Conservation (phyloP, 2,888 invertebrate species). For the Synanthedon formicaeformis region DNA sequence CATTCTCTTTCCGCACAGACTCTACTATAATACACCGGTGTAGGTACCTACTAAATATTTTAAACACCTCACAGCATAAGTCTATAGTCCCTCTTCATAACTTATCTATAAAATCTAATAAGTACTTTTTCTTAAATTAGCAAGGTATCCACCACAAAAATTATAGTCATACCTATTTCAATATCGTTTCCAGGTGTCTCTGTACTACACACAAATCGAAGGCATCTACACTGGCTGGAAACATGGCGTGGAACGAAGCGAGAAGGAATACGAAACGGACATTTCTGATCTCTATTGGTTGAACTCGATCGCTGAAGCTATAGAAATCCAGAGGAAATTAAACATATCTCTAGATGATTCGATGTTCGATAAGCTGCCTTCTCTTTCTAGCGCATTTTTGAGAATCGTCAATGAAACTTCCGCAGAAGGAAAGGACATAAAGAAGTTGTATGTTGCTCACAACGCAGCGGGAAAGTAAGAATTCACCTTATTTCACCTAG, state of each 20-base stretch:
- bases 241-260: conserved; percentile 75
- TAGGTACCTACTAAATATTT: neutral
- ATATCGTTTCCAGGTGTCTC: conserved; percentile 67
- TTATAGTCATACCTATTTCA: neutral
- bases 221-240: conserved; percentile 83
- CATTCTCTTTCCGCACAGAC: no score
- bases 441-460: conserved; percentile 80
- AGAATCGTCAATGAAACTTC: conserved; percentile 66
- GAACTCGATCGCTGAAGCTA: conserved; percentile 81
- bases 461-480: conserved; percentile 79
- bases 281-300: conserved; percentile 78
- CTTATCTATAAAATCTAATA: no score
- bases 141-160: no score
- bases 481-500: neutral
- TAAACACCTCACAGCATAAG: no score
- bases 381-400: conserved; percentile 73
- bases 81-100: no score
- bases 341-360: conserved; percentile 49
- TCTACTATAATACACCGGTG: no score
- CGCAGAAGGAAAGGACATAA: conserved; percentile 33
- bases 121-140: no score
- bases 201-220: conserved; percentile 82
- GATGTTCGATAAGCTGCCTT: conserved; percentile 35
- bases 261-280: conserved; percentile 70
- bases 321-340: conserved; percentile 72